phyloP scores from a whole-genome alignment of 1,140 invertebrate species.

The Drosophila orena region DNA sequence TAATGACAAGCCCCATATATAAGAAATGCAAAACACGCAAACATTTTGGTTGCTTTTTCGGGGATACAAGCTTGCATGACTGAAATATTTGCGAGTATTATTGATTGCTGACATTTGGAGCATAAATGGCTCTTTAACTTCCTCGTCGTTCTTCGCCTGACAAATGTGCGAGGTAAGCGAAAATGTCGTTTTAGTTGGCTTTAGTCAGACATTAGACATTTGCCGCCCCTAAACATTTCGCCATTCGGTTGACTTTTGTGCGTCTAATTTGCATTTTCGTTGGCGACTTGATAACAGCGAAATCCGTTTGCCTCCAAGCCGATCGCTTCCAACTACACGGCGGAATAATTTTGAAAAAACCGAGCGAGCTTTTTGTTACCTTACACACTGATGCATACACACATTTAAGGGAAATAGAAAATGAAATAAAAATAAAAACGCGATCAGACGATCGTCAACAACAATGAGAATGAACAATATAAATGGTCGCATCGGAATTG shows the following conservation, averaged over 20 bases:
- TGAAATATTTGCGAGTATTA: conserved; percentile 72
- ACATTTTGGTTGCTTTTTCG: conserved; percentile 54
- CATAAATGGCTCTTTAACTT: conserved; percentile 65
- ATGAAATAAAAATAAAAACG: conserved; percentile 76
- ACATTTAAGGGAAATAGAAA: conserved; percentile 39
- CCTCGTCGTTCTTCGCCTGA: conserved; percentile 24
- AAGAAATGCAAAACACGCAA: conserved; percentile 75
- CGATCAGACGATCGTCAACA: conserved; percentile 75
- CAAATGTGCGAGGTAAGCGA: conserved; percentile 62
- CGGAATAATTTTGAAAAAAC: conserved; percentile 34
- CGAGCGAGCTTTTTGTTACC: conserved; percentile 23
- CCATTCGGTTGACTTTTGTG: conserved; percentile 21
- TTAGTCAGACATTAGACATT: conserved; percentile 65
- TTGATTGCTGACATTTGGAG: conserved; percentile 67
- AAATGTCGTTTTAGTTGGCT: conserved; percentile 32
- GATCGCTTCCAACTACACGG: conserved; percentile 48
- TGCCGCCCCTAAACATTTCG: conserved; percentile 46
- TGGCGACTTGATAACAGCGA: conserved; percentile 67
- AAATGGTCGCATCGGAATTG: conserved; percentile 82
- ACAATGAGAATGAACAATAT: conserved; percentile 80
- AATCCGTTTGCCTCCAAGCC: conserved; percentile 32
- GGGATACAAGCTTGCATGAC: conserved; percentile 60
- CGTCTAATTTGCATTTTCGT: conserved; percentile 59
- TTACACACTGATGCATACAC: conserved; percentile 3
- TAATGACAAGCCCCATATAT: conserved; percentile 67